Evolutionary conservation across 2,888 invertebrate species (phyloP).

Genomic region (Pristionchus exspectatus): DNA sequence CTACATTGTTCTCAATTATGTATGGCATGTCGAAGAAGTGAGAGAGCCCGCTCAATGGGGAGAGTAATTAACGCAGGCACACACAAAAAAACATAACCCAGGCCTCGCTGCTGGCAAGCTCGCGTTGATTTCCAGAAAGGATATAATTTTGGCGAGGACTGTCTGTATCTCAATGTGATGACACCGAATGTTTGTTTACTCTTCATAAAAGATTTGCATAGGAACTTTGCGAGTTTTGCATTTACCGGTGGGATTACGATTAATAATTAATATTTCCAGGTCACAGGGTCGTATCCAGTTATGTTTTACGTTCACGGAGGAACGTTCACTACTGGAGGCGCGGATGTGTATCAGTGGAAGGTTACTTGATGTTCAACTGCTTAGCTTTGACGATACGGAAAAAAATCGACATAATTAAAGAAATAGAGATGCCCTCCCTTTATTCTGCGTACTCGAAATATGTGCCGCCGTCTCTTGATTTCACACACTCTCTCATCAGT

Average conservation of each 20-base stretch:
- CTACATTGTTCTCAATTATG: not conserved
- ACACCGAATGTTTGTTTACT: slow-evolving; percentile 3
- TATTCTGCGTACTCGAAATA: no score
- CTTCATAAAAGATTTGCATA: no score
- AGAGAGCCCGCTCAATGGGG: not conserved
- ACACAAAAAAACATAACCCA: not conserved
- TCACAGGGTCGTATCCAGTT: not conserved
- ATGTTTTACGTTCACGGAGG: slow-evolving; percentile 53
- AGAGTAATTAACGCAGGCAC: not conserved
- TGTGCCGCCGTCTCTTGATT: no score
- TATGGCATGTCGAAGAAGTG: not conserved
- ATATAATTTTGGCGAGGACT: slow-evolving; percentile 29
- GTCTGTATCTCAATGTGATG: slow-evolving; percentile 48
- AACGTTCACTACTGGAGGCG: slow-evolving; percentile 29
- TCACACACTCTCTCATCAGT: no score
- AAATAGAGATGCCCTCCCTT: no score
- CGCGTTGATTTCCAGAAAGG: not conserved
- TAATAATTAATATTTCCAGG: not conserved
- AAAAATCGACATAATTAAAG: no score
- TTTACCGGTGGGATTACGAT: no score
- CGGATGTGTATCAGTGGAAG: slow-evolving; percentile 36
- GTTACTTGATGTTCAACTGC: not conserved
- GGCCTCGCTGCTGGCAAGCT: slow-evolving; percentile 46
- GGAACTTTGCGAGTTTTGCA: not conserved
- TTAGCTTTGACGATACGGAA: no score